These are phyloP conservation scores for Hyposoter dolosus DNA, from an alignment of 2,888 invertebrate genomes.

Conservation along the genomic window DNA sequence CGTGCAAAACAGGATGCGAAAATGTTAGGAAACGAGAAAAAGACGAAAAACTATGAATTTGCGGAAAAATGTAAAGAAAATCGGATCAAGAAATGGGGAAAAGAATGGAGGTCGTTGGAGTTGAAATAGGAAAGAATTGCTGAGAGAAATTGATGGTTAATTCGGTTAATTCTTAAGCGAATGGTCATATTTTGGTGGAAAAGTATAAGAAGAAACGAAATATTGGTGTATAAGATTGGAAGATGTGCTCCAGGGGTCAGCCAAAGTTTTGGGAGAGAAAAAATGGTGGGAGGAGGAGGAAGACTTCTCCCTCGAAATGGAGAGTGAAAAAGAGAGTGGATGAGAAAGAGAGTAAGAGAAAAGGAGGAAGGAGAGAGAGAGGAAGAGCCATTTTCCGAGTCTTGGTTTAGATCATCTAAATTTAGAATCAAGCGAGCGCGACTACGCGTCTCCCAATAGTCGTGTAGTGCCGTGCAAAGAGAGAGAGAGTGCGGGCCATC, in stretches of 20 bases:
- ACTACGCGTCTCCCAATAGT: conserved; percentile 79
- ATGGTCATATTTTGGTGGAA: conserved; percentile 12
- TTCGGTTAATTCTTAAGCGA: not conserved
- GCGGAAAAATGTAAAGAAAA: not conserved
- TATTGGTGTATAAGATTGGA: conserved; percentile 11
- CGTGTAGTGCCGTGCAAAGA: conserved; percentile 79
- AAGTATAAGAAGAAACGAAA: conserved; percentile 15
- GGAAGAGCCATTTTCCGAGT: conserved; percentile 83
- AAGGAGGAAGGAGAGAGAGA: conserved; percentile 68
- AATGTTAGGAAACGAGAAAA: too few species aligned
- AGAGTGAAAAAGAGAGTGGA: conserved; percentile 63
- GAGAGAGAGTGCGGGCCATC: conserved; percentile 68
- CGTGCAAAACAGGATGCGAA: too few species aligned
- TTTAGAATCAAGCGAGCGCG: conserved; percentile 79
- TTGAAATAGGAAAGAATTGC: not conserved
- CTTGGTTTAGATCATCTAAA: conserved; percentile 84
- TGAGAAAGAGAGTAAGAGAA: conserved; percentile 67
- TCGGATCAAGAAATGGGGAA: not conserved
- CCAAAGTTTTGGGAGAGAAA: conserved; percentile 41
- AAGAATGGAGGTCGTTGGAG: not conserved
- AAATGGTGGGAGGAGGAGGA: conserved; percentile 60
- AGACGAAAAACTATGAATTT: not conserved
- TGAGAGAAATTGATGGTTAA: not conserved
- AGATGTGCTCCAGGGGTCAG: conserved; percentile 26
- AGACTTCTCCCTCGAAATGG: conserved; percentile 43